These are phyloP conservation scores for Fulica atra DNA, from an alignment of 2,113 vertebrate genomes.

Conservation along the genomic window DNA sequence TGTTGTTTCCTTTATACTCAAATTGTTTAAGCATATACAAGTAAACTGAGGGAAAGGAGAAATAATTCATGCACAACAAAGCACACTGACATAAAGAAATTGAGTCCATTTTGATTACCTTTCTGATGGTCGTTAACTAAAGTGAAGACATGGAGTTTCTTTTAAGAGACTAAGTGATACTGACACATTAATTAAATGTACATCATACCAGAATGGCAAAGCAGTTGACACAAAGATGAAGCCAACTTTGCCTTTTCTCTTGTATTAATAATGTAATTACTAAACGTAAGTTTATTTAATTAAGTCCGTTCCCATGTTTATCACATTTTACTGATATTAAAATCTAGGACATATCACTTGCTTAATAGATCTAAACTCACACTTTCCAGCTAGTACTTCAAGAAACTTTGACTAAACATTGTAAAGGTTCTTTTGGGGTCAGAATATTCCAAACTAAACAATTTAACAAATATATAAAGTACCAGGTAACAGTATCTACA, in stretches of 20 bases:
- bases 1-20: conserved; percentile 41
- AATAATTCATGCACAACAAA: conserved; percentile 24
- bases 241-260: not conserved
- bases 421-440: not conserved
- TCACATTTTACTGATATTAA: not conserved
- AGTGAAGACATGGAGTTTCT: not conserved
- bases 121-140: not conserved
- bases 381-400: not conserved
- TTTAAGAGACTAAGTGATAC: not conserved
- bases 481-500: not conserved
- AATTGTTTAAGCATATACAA: not conserved
- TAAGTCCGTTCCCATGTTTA: not conserved
- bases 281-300: not conserved
- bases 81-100: not conserved
- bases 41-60: not conserved
- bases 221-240: not conserved
- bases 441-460: not conserved
- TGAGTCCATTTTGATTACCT: not conserved
- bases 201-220: not conserved
- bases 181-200: not conserved
- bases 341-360: not conserved
- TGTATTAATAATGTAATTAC: not conserved
- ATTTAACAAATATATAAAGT: not conserved
- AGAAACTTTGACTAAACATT: not conserved
- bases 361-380: not conserved